Evolutionary conservation across 1,140 invertebrate genomes (phyloP), one percentile per base, ranked within the genome.

Genomic region (Drosophila insularis): DNA sequence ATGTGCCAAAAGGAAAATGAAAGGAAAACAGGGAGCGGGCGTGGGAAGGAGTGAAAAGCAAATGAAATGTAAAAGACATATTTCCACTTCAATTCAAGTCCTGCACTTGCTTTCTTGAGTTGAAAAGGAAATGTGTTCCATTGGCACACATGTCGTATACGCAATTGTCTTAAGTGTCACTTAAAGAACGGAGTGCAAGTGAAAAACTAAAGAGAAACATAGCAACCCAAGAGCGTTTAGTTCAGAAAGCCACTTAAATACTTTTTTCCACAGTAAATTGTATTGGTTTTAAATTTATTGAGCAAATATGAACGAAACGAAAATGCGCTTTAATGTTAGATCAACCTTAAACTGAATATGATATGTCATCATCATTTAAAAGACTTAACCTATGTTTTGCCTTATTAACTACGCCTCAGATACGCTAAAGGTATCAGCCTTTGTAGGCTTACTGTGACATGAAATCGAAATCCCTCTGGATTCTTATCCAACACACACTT

Each of bases 91-190:
- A 67, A 23, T 74, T 73, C 63, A 39, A 74, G 71, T 68, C 31
- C 71, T 50, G 43, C 63, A 55, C 35, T 39, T 19, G 58, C 17
- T 60, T 53, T 2, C 11, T 13, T 37, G 31, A 37, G 39, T 62
- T 40, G 21, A n/a, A 50, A 39, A 60, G 37, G 37, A 60, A 60
- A 60, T 35, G 14, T 60, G 58, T 60, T 43, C n/a, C 55, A 32
- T 11, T 32, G 55, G 6, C 62, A 63, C 73, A 75, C 72, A 75
- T 75, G 72, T 75, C 73, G 72, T 69, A 71, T 73, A 71, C 64
- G 68, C 70, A 77, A 84, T 73, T 76, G 65, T 67, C 31, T 23
- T 39, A 63, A 80, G 80, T 67, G 77, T 55, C 67, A 55, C 27
- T 60, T 27, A 23, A 32, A 27, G 8, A 46, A 13, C 50, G 39